Conservation (phyloP, 2,113 vertebrate genomes). For the Bambusicola thoracicus region DNA sequence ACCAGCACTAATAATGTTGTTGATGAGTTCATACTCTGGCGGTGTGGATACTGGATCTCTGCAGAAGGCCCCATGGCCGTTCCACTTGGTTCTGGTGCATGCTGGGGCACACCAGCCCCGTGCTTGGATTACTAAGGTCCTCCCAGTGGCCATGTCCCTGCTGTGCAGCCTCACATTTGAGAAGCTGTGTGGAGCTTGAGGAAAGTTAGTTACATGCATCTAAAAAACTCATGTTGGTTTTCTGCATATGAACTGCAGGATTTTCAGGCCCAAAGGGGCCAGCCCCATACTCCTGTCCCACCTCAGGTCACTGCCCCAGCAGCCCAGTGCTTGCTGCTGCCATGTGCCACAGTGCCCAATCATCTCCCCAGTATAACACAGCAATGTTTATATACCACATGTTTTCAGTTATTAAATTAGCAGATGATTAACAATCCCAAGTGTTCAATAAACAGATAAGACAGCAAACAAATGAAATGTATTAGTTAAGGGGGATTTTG, state of each 20-base stretch:
- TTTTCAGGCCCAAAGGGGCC: conserved; percentile 6
- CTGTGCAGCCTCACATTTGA: not conserved
- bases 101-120: not conserved
- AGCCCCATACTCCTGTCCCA: not conserved
- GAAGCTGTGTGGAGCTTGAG: not conserved
- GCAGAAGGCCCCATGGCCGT: not conserved
- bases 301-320: not conserved
- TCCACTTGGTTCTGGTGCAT: not conserved
- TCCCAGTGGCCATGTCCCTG: not conserved
- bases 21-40: not conserved
- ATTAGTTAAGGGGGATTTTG: conserved; percentile 14
- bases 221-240: conserved; percentile 18
- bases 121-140: not conserved
- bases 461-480: conserved; percentile 27
- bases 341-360: not conserved
- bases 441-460: conserved; percentile 32
- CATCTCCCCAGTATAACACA: not conserved
- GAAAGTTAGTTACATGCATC: conserved; percentile 26
- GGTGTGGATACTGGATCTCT: not conserved
- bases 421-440: conserved; percentile 23
- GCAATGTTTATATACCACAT: not conserved
- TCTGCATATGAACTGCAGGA: not conserved
- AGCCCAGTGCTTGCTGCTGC: not conserved
- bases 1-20: not conserved
- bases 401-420: conserved; percentile 40